phyloP scores from a whole-genome alignment of 2,888 invertebrate genomes.

The Acrobeloides nanus region DNA sequence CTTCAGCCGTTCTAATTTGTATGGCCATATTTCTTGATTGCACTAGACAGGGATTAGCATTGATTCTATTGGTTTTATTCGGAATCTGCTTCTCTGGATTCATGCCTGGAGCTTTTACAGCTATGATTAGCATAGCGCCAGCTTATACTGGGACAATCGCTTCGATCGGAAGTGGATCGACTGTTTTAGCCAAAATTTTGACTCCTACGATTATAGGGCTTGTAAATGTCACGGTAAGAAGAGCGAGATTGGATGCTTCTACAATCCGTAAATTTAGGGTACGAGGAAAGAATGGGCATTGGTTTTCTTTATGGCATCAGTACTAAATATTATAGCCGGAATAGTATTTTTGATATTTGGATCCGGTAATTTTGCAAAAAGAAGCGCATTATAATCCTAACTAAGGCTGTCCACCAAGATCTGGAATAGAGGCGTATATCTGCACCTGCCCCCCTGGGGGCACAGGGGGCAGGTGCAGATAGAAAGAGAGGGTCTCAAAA shows the following conservation, averaged over 20 bases:
- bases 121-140: slow-evolving; percentile 33
- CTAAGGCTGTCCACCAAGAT: no score
- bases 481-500: no score
- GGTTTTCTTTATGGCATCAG: slow-evolving; percentile 14
- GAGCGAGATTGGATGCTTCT: no score
- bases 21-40: slow-evolving; percentile 38
- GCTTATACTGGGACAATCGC: slow-evolving; percentile 38
- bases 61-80: slow-evolving; percentile 30
- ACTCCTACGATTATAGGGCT: no score
- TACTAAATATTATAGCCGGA: slow-evolving; percentile 14
- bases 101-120: slow-evolving; percentile 32
- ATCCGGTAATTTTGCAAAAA: no score
- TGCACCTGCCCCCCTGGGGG: no score
- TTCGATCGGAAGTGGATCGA: slow-evolving; percentile 22
- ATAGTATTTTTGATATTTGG: slow-evolving; percentile 20
- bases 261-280: slow-evolving; percentile 21
- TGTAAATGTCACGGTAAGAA: no score
- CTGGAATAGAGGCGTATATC: no score
- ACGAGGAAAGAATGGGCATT: slow-evolving; percentile 16
- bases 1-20: slow-evolving; percentile 18
- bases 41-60: slow-evolving; percentile 25
- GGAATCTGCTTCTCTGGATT: slow-evolving; percentile 17
- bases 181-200: no score
- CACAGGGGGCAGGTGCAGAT: no score
- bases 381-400: no score